Evolutionary conservation across 2,888 invertebrate species (phyloP).

Genomic region (Caenorhabditis imperialis): DNA sequence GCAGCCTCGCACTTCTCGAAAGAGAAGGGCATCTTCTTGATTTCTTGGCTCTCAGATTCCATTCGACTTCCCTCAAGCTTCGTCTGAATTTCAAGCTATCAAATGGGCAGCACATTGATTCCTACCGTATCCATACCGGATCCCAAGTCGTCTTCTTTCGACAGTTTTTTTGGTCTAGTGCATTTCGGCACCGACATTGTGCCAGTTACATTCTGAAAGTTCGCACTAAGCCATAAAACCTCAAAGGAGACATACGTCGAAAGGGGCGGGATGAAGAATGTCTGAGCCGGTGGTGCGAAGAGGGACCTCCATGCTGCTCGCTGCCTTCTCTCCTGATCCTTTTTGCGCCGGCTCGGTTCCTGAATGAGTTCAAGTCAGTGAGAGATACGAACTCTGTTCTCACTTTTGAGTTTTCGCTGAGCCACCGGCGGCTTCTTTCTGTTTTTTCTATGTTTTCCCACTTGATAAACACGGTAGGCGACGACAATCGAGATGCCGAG

Average conservation of each 20-base stretch:
- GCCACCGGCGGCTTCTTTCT: conserved; percentile 19
- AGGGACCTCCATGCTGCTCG: background rate
- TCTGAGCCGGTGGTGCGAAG: conserved; percentile 22
- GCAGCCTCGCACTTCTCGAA: conserved; percentile 2
- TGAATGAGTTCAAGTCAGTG: too few species aligned
- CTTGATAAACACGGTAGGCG: conserved; percentile 37
- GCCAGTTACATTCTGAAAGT: conserved; percentile 32
- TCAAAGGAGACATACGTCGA: conserved; percentile 4
- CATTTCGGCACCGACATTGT: conserved; percentile 22
- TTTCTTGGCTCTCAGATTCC: conserved; percentile 26
- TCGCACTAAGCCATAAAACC: too few species aligned
- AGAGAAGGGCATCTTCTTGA: conserved; percentile 17
- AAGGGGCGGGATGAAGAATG: conserved; percentile 34
- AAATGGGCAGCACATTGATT: too few species aligned
- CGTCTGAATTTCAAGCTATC: too few species aligned
- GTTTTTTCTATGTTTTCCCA: conserved; percentile 2
- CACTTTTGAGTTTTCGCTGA: conserved; percentile 23
- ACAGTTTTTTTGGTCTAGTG: too few species aligned
- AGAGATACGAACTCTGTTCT: too few species aligned
- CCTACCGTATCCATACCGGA: too few species aligned
- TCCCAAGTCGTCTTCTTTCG: too few species aligned
- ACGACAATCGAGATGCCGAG: conserved; percentile 31
- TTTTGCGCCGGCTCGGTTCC: too few species aligned
- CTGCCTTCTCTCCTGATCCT: too few species aligned
- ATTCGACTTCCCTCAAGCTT: conserved; percentile 17